phyloP scores from a whole-genome alignment of 2,113 vertebrate species.

The Cariama cristata region DNA sequence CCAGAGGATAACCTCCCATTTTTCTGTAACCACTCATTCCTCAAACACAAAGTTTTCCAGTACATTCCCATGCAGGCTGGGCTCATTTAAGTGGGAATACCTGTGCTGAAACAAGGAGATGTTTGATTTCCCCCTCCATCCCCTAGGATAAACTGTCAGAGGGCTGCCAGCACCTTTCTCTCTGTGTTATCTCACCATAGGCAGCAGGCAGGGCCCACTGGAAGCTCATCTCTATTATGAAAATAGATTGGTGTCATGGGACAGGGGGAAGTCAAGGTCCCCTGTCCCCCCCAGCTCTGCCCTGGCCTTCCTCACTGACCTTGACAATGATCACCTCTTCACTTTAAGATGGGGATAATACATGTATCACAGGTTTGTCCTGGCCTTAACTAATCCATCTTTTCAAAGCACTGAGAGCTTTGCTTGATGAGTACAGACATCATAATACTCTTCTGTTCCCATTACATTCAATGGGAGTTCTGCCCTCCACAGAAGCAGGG shows the following conservation, averaged over 20 bases:
- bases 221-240: rapidly evolving
- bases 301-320: neutral
- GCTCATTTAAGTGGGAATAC: neutral
- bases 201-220: neutral
- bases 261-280: rapidly evolving
- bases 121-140: neutral
- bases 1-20: neutral
- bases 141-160: neutral
- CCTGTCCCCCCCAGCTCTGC: neutral
- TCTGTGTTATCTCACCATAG: rapidly evolving
- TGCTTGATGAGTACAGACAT: slow-evolving; percentile 50
- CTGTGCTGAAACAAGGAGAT: no score
- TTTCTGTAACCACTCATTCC: neutral
- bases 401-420: slow-evolving; percentile 57
- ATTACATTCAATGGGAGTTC: neutral
- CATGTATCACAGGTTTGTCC: slow-evolving; percentile 31
- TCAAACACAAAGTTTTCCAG: neutral
- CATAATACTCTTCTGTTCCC: slow-evolving; percentile 41
- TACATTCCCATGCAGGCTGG: neutral
- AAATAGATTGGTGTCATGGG: rapidly evolving
- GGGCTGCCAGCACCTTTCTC: neutral
- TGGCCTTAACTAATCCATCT: slow-evolving; percentile 49
- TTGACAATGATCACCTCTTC: slow-evolving; percentile 19
- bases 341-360: slow-evolving; percentile 62
- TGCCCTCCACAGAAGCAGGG: neutral